phyloP scores from a whole-genome alignment of 2,888 invertebrate species.

The Cheilosia scutellata region DNA sequence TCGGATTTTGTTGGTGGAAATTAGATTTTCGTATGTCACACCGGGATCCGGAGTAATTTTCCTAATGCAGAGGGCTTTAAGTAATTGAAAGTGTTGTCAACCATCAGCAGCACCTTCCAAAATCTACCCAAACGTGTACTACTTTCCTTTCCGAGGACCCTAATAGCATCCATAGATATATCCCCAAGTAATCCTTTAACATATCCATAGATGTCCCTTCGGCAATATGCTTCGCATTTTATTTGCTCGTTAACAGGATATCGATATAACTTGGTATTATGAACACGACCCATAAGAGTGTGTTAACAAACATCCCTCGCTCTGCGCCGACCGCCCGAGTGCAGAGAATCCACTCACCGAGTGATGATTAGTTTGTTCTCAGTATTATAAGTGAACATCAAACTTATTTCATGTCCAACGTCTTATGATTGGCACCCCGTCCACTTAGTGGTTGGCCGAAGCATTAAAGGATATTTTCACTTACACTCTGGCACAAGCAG shows the following conservation, averaged over 20 bases:
- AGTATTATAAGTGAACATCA: slow-evolving; percentile 62
- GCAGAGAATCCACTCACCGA: slow-evolving; percentile 43
- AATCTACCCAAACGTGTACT: neutral
- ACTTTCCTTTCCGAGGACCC: neutral
- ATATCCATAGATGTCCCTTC: slow-evolving; percentile 5
- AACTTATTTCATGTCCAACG: slow-evolving; percentile 67
- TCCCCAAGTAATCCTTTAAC: slow-evolving; percentile 10
- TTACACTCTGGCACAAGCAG: neutral
- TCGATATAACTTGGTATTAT: slow-evolving; percentile 53
- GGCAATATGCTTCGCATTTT: slow-evolving; percentile 43
- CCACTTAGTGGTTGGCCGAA: slow-evolving; percentile 62
- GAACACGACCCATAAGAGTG: slow-evolving; percentile 39
- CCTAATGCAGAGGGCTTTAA: neutral
- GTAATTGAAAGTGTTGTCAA: slow-evolving; percentile 7
- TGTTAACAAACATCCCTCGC: slow-evolving; percentile 36
- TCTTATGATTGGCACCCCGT: slow-evolving; percentile 53
- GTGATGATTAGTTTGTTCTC: slow-evolving; percentile 67
- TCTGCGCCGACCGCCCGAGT: slow-evolving; percentile 1
- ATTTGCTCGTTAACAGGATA: slow-evolving; percentile 57
- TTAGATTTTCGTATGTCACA: slow-evolving; percentile 12
- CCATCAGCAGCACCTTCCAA: neutral
- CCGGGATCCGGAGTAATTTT: neutral
- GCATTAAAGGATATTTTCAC: slow-evolving; percentile 59
- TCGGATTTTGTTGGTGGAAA: slow-evolving; percentile 1
- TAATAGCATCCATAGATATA: neutral